Evolutionary conservation across 2,888 invertebrate species (phyloP), one percentile per base, ranked within the genome.

Genomic region (Papilio elwesi): DNA sequence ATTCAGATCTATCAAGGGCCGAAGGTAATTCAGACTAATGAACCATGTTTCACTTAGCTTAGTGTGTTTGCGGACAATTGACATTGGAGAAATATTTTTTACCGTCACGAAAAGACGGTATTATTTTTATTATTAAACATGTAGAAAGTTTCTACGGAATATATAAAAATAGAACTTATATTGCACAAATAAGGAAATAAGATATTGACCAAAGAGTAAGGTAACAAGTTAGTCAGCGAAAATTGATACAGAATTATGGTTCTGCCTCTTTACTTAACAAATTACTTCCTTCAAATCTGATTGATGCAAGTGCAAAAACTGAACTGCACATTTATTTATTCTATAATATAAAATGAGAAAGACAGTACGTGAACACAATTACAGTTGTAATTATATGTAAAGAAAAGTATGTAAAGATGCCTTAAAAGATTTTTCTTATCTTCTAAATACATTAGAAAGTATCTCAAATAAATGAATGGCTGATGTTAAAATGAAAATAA

Each of bases 21-120:
- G 92, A 92, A 94, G 94, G 94, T 94, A 94, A 94, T 85, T 87
- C 79, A 79, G 85, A 78, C 81, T 78, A 77, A 82, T 83, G 87
- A 85, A 73, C 85, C 78, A 78, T 77, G 75, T 77, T 81, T 82
- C 71, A 78, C 74, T 84, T 85, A 82, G 81, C 83, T 84, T 85
- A 63, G 64, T 48, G 70, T 76, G 78, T 80, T 81, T 57, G 26
- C 26, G 36, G 47, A 72, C 63, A 62, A 53, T 47, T 47, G 51
- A 36, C 10, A n/a, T n/a, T 12, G 13, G 51, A 51, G 64, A 8
- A 26, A 47, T 48, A 3, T 26, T 3, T 49, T 48, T 55, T 55
- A 47, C n/a, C 9, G 9, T 47, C 6, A 55, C 12, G 15, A 53
- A 47, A 55, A 47, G 51, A 11, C n/a, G n/a, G n/a, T 16, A 26